phyloP scores from a whole-genome alignment of 2,797 vertebrate species.

The Manis pentadactyla region DNA sequence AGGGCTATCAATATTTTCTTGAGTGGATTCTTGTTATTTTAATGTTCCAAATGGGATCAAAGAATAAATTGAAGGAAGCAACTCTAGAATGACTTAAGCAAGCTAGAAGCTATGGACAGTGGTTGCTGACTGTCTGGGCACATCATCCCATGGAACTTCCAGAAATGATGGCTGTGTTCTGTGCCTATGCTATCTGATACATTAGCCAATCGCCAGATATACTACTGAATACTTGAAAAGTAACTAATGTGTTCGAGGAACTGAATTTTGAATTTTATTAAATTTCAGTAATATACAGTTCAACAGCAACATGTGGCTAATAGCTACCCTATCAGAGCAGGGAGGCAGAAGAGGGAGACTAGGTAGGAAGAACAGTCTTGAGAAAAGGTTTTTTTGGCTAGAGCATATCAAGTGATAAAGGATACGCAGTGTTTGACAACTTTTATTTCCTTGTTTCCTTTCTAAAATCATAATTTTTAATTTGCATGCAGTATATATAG shows the following conservation, averaged over 20 bases:
- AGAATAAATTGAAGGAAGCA: background rate
- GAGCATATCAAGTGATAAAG: background rate
- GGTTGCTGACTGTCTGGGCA: too few species aligned
- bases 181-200: rapidly evolving
- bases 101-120: background rate
- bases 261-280: background rate
- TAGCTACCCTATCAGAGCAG: background rate
- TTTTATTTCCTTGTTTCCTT: background rate
- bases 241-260: background rate
- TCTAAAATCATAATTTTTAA: background rate
- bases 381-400: background rate
- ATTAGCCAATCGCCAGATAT: background rate
- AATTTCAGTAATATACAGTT: background rate
- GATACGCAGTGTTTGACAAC: background rate
- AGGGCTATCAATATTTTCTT: background rate
- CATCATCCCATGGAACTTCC: background rate
- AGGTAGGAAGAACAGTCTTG: background rate
- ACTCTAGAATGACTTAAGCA: background rate
- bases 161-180: background rate
- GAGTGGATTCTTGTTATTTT: background rate
- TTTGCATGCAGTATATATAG: background rate
- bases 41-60: background rate
- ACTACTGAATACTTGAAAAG: background rate
- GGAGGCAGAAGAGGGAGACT: background rate
- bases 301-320: background rate